phyloP scores from a whole-genome alignment of 2,113 vertebrate genomes.

The Egretta garzetta region DNA sequence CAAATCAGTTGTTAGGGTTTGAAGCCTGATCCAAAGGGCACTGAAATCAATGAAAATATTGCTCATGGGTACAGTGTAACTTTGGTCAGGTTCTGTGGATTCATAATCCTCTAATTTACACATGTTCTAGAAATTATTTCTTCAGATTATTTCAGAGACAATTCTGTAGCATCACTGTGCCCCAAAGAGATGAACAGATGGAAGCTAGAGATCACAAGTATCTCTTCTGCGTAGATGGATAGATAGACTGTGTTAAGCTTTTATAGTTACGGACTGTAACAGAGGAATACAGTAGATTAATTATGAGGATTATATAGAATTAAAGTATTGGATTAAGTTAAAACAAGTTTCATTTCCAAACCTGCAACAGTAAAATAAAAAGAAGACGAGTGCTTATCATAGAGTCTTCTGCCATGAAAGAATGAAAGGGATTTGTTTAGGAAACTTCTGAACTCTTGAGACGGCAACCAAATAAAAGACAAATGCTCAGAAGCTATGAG shows the following conservation, averaged over 20 bases:
- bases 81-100: background rate
- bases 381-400: background rate
- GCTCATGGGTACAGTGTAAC: background rate
- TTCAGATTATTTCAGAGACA: background rate
- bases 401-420: background rate
- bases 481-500: background rate
- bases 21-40: background rate
- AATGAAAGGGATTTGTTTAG: background rate
- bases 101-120: background rate
- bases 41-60: background rate
- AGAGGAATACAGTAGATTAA: background rate
- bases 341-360: background rate
- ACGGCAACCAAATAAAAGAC: background rate
- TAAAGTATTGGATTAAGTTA: background rate
- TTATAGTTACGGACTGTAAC: background rate
- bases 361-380: background rate
- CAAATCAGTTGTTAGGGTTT: background rate
- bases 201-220: background rate
- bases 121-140: background rate
- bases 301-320: background rate
- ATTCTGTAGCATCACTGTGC: background rate
- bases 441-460: background rate
- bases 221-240: background rate
- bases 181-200: background rate
- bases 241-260: background rate